phyloP scores from a whole-genome alignment of 64 coral and sea anemone species.

The Actinia equina region DNA sequence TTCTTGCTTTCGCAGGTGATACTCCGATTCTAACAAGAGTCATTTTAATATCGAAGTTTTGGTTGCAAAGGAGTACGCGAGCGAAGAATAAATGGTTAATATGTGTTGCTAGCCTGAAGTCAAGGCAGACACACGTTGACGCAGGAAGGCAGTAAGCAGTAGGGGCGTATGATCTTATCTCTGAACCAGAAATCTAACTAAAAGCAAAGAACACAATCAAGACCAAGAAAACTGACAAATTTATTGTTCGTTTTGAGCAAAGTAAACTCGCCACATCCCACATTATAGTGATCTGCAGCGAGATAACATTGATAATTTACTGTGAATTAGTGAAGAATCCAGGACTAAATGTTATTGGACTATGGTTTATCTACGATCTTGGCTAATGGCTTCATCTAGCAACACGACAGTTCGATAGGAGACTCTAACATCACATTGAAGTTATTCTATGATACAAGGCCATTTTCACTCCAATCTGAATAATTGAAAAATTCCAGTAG shows the following conservation, averaged over 20 bases:
- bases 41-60: neutral
- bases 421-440: neutral
- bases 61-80: neutral
- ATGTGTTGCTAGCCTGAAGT: neutral
- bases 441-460: neutral
- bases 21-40: neutral
- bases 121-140: neutral
- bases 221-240: neutral
- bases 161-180: neutral
- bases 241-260: neutral
- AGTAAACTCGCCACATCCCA: neutral
- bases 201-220: constrained; percentile 7
- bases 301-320: constrained; percentile 8
- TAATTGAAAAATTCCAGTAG: neutral
- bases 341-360: neutral
- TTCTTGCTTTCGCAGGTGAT: neutral
- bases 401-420: neutral
- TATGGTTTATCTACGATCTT: neutral
- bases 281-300: neutral
- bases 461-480: neutral
- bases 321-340: neutral
- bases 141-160: neutral
- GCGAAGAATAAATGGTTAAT: neutral
- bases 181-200: neutral
- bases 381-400: constrained; percentile 8